These are phyloP conservation scores for Philonicus albiceps DNA, from an alignment of 2,888 invertebrate species.

Conservation along the genomic window DNA sequence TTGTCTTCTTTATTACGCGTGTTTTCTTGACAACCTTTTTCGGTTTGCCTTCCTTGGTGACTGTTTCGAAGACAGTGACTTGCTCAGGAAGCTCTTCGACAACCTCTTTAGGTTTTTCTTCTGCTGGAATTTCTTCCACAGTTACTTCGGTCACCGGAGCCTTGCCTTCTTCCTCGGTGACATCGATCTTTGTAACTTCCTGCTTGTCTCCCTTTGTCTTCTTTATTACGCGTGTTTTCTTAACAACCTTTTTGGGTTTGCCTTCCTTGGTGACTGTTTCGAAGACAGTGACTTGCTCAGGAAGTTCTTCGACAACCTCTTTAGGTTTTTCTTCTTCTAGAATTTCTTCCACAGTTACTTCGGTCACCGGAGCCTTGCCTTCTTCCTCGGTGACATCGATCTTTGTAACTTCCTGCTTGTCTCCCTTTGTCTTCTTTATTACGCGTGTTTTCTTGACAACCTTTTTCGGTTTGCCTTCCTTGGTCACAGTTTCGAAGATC, in stretches of 20 bases:
- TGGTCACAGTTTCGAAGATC: conserved; percentile 43
- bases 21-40: no score
- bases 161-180: neutral
- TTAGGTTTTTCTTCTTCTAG: conserved; percentile 47
- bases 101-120: no score
- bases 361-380: conserved; percentile 51
- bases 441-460: conserved; percentile 54
- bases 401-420: conserved; percentile 60
- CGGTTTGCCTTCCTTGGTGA: no score
- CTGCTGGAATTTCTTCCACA: no score
- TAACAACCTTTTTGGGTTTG: conserved; percentile 18
- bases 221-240: conserved; percentile 58
- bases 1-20: no score
- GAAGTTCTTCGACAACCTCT: conserved; percentile 54
- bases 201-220: conserved; percentile 58
- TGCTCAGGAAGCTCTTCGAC: no score
- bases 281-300: conserved; percentile 55
- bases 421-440: conserved; percentile 56
- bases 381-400: conserved; percentile 58
- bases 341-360: conserved; percentile 56
- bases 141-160: no score
- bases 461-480: conserved; percentile 60
- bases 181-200: conserved; percentile 57
- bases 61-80: no score
- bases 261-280: conserved; percentile 56